A percentile compares a stretch with the other conserved stretches of the same genome.
Conservation (phyloP, 2,888 invertebrate species). For the Tribolium freemani region DNA sequence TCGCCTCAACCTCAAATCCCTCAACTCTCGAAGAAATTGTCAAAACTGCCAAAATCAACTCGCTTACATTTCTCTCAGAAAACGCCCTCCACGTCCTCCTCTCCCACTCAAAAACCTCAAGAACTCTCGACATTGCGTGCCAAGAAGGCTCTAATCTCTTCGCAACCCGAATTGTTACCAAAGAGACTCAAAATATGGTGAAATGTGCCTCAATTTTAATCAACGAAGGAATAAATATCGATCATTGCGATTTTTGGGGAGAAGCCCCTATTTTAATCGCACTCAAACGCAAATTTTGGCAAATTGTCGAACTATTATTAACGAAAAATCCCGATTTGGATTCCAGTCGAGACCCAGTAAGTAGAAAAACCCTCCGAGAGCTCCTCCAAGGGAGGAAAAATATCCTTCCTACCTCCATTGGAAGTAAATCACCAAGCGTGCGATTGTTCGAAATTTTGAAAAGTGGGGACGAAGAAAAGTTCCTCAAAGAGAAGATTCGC, state of each 20-base stretch:
- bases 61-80: conserved; percentile 52
- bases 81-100: conserved; percentile 55
- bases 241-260: conserved; percentile 55
- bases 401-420: not conserved
- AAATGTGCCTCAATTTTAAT: conserved; percentile 50
- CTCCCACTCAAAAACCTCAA: conserved; percentile 46
- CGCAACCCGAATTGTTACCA: conserved; percentile 46
- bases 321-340: conserved; percentile 49
- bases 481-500: conserved; percentile 49
- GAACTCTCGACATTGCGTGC: conserved; percentile 45
- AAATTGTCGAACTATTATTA: conserved; percentile 45
- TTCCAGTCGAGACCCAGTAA: conserved; percentile 42
- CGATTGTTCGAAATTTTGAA: conserved; percentile 52
- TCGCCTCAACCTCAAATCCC: conserved; percentile 45
- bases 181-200: conserved; percentile 46
- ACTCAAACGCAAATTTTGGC: conserved; percentile 46
- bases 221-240: conserved; percentile 51
- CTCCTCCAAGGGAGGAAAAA: conserved; percentile 44
- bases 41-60: conserved; percentile 42
- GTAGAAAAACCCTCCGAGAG: conserved; percentile 48
- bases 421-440: conserved; percentile 43
- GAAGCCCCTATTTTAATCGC: conserved; percentile 56
- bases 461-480: conserved; percentile 50
- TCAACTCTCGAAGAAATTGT: conserved; percentile 45
- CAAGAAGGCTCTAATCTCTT: conserved; percentile 49